phyloP scores from a whole-genome alignment of 2,113 vertebrate species.

The Haemorhous mexicanus region DNA sequence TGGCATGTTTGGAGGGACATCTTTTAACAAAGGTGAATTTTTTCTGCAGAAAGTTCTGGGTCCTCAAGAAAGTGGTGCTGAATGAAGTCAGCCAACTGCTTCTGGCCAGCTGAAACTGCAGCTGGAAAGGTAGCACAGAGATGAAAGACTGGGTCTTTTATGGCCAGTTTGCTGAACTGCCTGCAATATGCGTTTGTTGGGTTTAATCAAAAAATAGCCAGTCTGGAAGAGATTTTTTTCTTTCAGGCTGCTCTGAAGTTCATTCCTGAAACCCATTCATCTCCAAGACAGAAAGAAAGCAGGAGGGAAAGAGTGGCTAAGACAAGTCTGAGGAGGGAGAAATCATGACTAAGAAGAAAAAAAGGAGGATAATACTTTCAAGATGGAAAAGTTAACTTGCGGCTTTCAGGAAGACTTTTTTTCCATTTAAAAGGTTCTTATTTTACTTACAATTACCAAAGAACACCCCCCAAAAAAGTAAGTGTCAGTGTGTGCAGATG shows the following conservation, averaged over 20 bases:
- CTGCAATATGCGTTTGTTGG: neutral
- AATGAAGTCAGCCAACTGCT: neutral
- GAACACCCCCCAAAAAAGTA: neutral
- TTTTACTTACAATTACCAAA: neutral
- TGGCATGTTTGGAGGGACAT: neutral
- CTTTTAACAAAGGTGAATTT: neutral
- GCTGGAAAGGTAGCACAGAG: neutral
- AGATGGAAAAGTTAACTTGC: neutral
- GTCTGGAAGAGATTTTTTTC: conserved; percentile 31
- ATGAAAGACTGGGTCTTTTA: neutral
- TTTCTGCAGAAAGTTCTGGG: neutral
- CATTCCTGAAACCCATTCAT: neutral
- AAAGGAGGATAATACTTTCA: conserved; percentile 9
- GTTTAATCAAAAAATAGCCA: neutral
- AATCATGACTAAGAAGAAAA: neutral
- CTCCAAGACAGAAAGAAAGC: neutral
- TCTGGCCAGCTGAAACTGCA: neutral
- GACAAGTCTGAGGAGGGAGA: conserved; percentile 6
- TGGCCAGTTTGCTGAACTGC: neutral
- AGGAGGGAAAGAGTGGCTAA: neutral
- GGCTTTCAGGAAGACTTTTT: neutral
- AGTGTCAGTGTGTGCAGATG: neutral
- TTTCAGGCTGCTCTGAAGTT: conserved; percentile 4
- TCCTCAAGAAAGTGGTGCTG: neutral
- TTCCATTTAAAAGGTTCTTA: neutral